Conservation (phyloP, 2,888 invertebrate species). For the Dicycla oo region DNA sequence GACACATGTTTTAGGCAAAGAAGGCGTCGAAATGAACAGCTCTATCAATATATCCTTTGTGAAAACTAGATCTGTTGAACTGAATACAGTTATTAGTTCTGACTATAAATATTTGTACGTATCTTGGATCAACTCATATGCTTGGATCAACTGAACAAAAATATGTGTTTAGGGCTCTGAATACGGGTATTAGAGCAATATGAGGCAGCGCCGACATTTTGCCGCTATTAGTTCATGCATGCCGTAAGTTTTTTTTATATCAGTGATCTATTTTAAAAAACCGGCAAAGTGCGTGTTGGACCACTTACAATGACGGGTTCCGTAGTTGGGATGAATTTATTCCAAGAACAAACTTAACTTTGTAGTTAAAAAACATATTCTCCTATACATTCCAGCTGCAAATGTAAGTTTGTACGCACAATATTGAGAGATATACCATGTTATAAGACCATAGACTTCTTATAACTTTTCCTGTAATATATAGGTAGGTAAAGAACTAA, state of each 20-base stretch:
- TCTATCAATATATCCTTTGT: slow-evolving; percentile 28
- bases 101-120: no score
- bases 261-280: slow-evolving; percentile 18
- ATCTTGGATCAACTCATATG: slow-evolving; percentile 32
- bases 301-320: no score
- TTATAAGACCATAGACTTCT: no score
- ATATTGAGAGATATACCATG: no score
- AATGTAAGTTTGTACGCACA: no score
- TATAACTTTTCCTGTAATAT: no score
- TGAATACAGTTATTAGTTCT: slow-evolving; percentile 10
- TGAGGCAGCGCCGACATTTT: slow-evolving; percentile 29
- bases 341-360: no score
- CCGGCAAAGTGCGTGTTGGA: no score
- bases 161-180: slow-evolving; percentile 50
- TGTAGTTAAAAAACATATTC: no score
- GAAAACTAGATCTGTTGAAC: slow-evolving; percentile 26
- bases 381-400: no score
- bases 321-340: no score
- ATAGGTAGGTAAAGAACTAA: no score
- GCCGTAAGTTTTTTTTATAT: slow-evolving; percentile 23
- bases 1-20: slow-evolving; percentile 5
- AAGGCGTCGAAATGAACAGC: slow-evolving; percentile 8
- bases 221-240: slow-evolving; percentile 12
- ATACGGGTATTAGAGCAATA: slow-evolving; percentile 56
- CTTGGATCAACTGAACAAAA: slow-evolving; percentile 46